Evolutionary conservation across 2,797 vertebrate genomes (phyloP).

Genomic region (Mormyrops attenuatus): DNA sequence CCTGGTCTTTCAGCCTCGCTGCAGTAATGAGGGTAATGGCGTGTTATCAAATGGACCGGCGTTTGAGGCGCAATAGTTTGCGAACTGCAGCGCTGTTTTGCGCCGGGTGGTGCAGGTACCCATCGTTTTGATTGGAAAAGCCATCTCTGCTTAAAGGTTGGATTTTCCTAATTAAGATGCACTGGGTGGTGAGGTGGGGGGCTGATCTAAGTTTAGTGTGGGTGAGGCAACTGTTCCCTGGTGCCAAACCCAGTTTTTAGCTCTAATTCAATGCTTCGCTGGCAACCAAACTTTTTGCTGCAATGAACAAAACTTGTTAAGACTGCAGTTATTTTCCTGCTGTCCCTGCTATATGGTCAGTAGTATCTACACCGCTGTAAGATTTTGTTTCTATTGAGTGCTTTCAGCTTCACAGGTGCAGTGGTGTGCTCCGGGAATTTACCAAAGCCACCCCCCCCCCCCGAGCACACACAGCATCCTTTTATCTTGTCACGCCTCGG

Average conservation of each 20-base stretch:
- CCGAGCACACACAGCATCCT: background rate
- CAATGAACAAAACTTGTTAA: background rate
- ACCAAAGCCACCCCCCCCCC: background rate
- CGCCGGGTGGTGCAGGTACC: background rate
- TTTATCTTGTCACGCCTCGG: background rate
- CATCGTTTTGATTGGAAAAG: background rate
- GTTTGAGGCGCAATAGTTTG: background rate
- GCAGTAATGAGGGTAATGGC: conserved; percentile 16
- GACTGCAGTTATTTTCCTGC: too few relatives aligned
- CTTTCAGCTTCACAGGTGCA: background rate
- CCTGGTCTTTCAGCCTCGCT: background rate
- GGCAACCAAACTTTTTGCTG: background rate
- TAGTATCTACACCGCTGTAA: background rate
- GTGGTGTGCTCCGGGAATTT: background rate
- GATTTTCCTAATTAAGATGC: background rate
- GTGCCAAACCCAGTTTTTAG: background rate
- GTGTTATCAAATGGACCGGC: background rate
- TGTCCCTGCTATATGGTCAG: background rate
- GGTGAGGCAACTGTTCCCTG: background rate
- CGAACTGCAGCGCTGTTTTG: background rate
- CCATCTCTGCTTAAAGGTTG: background rate
- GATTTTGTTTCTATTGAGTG: background rate
- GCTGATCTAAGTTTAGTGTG: background rate
- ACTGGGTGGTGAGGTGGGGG: background rate
- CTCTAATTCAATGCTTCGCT: background rate